A percentile compares a stretch with the other conserved stretches of the same genome.
phyloP scores from a whole-genome alignment of 2,113 vertebrate genomes.

The Protobothrops flavoviridis region DNA sequence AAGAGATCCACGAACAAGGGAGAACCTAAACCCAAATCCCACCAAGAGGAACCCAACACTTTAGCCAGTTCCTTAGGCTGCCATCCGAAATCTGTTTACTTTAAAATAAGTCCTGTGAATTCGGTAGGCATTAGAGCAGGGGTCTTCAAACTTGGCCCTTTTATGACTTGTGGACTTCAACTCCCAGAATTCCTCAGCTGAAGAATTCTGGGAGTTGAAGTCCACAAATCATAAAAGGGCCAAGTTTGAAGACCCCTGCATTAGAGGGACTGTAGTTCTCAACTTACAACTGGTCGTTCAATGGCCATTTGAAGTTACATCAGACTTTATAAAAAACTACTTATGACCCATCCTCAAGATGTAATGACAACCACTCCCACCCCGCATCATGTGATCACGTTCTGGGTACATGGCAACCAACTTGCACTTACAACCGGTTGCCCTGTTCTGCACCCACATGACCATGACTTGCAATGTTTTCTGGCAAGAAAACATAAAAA shows the following conservation, averaged over 20 bases:
- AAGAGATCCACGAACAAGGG: not conserved
- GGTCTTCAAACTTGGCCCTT: no score
- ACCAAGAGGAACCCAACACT: not conserved
- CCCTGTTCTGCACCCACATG: not conserved
- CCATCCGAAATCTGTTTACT: not conserved
- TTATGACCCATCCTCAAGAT: not conserved
- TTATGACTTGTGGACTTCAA: no score
- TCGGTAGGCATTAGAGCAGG: not conserved
- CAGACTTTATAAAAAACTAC: not conserved
- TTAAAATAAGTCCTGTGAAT: not conserved
- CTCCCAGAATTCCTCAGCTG: no score
- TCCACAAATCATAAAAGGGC: no score
- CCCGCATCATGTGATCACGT: not conserved
- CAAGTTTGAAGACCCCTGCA: no score
- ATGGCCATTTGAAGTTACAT: not conserved
- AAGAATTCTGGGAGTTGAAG: no score
- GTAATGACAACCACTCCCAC: not conserved
- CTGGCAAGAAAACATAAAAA: not conserved
- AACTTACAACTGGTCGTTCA: not conserved
- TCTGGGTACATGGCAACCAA: not conserved
- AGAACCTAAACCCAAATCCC: not conserved
- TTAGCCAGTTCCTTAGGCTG: not conserved
- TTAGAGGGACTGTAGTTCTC: not conserved
- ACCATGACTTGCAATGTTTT: not conserved
- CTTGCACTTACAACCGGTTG: not conserved